A percentile compares a stretch with the other conserved stretches of the same genome.
Evolutionary conservation across 2,888 invertebrate genomes (phyloP).

Genomic region (Amphipoea oculea): DNA sequence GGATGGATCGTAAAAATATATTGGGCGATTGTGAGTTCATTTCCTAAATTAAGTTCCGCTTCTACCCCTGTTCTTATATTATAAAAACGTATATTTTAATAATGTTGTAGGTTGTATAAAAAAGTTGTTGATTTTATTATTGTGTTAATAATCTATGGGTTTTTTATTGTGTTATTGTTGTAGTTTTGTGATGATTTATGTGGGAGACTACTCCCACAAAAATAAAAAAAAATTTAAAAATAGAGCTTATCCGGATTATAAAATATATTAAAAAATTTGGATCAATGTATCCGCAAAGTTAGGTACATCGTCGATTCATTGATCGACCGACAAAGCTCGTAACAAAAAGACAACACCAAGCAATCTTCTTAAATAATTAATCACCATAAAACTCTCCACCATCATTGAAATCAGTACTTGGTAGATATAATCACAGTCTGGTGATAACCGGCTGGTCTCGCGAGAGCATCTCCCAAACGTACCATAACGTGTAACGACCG

Average conservation of each 20-base stretch:
- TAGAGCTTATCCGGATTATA: not conserved
- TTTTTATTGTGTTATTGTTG: slow-evolving; percentile 16
- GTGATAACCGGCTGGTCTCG: slow-evolving; percentile 69
- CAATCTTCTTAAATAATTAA: slow-evolving; percentile 49
- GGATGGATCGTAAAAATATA: slow-evolving; percentile 73
- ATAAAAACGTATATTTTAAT: slow-evolving; percentile 52
- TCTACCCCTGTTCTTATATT: slow-evolving; percentile 49
- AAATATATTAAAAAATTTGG: not conserved
- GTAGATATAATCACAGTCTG: slow-evolving; percentile 65
- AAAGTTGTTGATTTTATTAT: slow-evolving; percentile 29
- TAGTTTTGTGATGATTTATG: not conserved
- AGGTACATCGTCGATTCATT: not conserved
- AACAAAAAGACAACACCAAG: not conserved
- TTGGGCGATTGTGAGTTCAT: slow-evolving; percentile 71
- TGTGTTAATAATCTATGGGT: not conserved
- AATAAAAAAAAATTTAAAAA: not conserved
- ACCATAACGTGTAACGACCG: slow-evolving; percentile 83
- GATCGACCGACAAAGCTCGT: not conserved
- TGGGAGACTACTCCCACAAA: not conserved
- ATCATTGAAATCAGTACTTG: slow-evolving; percentile 63
- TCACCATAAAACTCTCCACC: slow-evolving; percentile 43
- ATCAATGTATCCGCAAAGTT: not conserved
- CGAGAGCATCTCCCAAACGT: slow-evolving; percentile 80
- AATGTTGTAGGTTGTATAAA: slow-evolving; percentile 9
- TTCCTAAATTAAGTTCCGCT: slow-evolving; percentile 69